Conservation (phyloP, 37 sponge, comb jelly and placozoan genomes). For the Ianthella basta region DNA sequence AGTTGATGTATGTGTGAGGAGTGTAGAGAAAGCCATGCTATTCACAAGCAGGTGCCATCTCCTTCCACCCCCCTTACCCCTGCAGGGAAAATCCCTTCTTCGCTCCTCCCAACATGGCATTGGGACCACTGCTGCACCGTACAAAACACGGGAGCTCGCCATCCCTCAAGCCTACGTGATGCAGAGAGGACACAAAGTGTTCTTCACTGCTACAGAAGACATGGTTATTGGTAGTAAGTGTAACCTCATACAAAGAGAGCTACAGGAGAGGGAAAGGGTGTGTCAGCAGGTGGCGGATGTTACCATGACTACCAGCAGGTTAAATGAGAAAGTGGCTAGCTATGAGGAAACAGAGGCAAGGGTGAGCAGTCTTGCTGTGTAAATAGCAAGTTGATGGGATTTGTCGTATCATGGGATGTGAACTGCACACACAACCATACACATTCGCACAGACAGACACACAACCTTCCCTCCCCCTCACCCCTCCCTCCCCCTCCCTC, state of each 20-base stretch:
- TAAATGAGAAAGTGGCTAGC: slow-evolving; percentile 11
- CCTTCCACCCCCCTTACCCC: too few relatives aligned
- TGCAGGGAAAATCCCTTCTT: background rate
- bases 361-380: background rate
- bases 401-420: too few relatives aligned
- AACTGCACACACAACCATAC: background rate
- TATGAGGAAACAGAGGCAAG: slow-evolving; percentile 10
- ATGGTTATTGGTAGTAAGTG: slow-evolving; percentile 24
- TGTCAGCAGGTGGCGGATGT: slow-evolving; percentile 5
- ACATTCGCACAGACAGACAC: slow-evolving; percentile 21
- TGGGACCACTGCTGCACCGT: slow-evolving; percentile 18
- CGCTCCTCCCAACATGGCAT: background rate
- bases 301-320: slow-evolving; percentile 24
- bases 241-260: background rate
- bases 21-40: too few relatives aligned
- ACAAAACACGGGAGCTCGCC: slow-evolving; percentile 12
- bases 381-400: too few relatives aligned
- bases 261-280: slow-evolving; percentile 27
- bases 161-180: background rate
- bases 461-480: slow-evolving; percentile 32
- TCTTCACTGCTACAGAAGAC: slow-evolving; percentile 27
- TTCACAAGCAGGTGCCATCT: too few relatives aligned
- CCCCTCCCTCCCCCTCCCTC: background rate
- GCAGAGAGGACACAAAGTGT: slow-evolving; percentile 21
- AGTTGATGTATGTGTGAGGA: too few relatives aligned